These are phyloP conservation scores for Neosilurus mollespiculum DNA, from an alignment of 2,797 vertebrate species.

Conservation along the genomic window DNA sequence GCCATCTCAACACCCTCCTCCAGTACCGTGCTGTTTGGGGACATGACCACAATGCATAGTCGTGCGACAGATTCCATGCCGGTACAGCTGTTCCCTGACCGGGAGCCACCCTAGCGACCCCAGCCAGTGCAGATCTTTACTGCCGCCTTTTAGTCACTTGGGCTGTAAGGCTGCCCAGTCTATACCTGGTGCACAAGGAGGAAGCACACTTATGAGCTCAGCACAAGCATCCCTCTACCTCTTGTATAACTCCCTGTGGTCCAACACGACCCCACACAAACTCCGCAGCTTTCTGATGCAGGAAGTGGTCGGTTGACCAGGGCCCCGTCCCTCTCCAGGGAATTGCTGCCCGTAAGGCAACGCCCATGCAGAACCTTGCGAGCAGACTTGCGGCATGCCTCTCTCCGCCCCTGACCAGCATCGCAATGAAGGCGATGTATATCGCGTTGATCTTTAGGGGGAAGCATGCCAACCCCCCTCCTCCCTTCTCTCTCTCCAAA, in stretches of 20 bases:
- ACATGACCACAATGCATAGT: not conserved
- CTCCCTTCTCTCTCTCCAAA: too few relatives aligned
- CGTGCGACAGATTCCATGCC: not conserved
- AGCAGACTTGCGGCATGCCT: not conserved
- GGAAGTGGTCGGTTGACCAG: not conserved
- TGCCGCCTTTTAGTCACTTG: not conserved
- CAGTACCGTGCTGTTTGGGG: not conserved
- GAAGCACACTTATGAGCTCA: fast-evolving
- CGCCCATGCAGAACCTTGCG: not conserved
- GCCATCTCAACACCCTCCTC: not conserved
- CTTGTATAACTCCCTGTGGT: not conserved
- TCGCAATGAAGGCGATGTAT: not conserved
- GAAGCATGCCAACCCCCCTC: not conserved
- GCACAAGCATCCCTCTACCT: too few relatives aligned
- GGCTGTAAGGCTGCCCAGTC: not conserved
- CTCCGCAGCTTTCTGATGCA: not conserved
- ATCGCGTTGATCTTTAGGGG: not conserved
- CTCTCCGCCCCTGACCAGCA: not conserved
- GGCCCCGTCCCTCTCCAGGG: not conserved
- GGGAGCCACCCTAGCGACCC: not conserved
- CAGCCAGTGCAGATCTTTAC: slow-evolving; percentile 24
- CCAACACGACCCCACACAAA: not conserved
- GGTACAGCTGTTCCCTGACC: not conserved
- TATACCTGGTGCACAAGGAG: fast-evolving
- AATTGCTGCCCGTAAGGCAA: not conserved